Conservation (phyloP, 2,888 invertebrate species). For the Dynastes tityus region DNA sequence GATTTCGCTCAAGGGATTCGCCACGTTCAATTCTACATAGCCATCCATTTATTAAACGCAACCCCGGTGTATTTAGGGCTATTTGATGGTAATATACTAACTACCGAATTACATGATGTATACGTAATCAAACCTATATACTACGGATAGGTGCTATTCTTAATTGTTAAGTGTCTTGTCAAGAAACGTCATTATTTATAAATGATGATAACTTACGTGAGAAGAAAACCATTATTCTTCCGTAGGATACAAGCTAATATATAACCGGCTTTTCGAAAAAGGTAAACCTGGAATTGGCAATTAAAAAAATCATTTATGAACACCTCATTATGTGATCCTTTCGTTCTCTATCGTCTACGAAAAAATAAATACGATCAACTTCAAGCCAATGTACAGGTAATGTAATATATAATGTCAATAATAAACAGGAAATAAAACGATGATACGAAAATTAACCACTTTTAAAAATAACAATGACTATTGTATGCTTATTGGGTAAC, state of each 20-base stretch:
- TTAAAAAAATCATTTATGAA: conserved; percentile 39
- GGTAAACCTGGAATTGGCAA: conserved; percentile 21
- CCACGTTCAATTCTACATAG: neutral
- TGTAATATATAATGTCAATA: too few relatives aligned
- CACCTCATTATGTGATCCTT: conserved; percentile 13
- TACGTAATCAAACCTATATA: neutral
- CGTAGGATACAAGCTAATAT: conserved; percentile 26
- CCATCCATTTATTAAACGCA: neutral
- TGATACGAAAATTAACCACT: too few relatives aligned
- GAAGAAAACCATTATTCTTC: conserved; percentile 29
- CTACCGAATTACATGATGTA: neutral
- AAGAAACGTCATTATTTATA: conserved; percentile 33
- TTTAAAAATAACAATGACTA: too few relatives aligned
- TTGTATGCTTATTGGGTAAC: too few relatives aligned
- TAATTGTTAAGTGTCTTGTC: neutral
- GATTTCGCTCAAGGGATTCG: conserved; percentile 13
- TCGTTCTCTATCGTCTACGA: neutral
- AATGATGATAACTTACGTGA: conserved; percentile 31
- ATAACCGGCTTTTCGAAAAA: conserved; percentile 30
- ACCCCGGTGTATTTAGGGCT: too few relatives aligned
- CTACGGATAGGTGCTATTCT: too few relatives aligned
- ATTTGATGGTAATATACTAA: too few relatives aligned
- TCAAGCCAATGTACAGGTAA: too few relatives aligned
- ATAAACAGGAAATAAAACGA: too few relatives aligned
- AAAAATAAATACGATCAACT: too few relatives aligned